These are phyloP conservation scores for Cyanoderma ruficeps DNA, from an alignment of 2,113 vertebrate species.

Conservation along the genomic window DNA sequence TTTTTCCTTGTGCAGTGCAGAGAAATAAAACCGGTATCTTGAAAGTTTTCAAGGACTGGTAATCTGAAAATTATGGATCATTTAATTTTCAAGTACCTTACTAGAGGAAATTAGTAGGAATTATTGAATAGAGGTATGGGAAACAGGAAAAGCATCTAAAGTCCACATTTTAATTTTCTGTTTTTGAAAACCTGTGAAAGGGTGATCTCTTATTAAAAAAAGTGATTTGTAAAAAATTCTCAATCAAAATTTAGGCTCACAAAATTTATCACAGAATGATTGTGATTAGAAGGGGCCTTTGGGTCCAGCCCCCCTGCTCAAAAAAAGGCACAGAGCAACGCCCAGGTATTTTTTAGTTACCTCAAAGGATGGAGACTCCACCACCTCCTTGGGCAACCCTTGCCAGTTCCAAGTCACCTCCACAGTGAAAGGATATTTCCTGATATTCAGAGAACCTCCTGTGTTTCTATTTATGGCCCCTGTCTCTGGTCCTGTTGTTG, in stretches of 20 bases:
- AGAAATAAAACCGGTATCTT: neutral
- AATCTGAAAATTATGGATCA: neutral
- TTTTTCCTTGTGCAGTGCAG: neutral
- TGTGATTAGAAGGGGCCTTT: neutral
- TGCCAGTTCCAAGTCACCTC: neutral
- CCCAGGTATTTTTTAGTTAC: neutral
- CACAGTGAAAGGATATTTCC: neutral
- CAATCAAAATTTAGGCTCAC: neutral
- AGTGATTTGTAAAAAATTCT: neutral
- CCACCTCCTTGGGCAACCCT: neutral
- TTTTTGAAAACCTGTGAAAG: neutral
- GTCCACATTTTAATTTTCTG: neutral
- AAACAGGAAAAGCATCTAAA: neutral
- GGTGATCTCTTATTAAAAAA: neutral
- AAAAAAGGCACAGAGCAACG: neutral
- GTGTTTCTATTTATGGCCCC: neutral
- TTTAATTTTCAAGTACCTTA: neutral
- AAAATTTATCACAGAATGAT: neutral
- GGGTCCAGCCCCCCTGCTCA: rapidly evolving
- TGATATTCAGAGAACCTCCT: neutral
- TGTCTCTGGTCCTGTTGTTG: neutral
- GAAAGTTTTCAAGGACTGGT: neutral
- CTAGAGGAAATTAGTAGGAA: neutral
- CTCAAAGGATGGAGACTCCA: neutral
- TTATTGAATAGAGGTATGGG: neutral